Conservation (phyloP, 2,888 invertebrate genomes). For the Torymus tubicola region DNA sequence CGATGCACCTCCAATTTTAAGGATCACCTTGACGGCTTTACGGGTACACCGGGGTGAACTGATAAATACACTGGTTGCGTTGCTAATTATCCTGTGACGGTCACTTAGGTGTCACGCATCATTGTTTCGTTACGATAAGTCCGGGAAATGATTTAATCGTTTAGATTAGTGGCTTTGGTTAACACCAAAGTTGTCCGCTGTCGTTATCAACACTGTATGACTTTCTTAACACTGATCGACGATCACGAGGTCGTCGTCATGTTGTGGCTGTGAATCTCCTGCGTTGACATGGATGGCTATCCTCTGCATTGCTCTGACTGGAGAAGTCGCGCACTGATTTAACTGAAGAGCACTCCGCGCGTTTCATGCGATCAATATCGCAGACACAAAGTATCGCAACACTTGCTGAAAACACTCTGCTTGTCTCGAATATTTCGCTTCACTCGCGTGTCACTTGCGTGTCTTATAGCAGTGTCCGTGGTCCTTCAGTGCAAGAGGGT, state of each 20-base stretch:
- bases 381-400: conserved; percentile 27
- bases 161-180: too few species aligned
- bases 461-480: too few species aligned
- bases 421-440: conserved; percentile 9
- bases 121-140: too few species aligned
- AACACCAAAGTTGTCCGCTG: too few species aligned
- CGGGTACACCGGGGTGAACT: background rate
- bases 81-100: too few species aligned
- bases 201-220: too few species aligned
- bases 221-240: conserved; percentile 32
- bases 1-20: conserved; percentile 44
- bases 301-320: conserved; percentile 27
- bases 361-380: conserved; percentile 49
- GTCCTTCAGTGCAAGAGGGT: background rate
- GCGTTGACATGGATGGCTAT: background rate
- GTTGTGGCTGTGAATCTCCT: conserved; percentile 5
- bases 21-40: conserved; percentile 50
- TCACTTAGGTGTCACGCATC: conserved; percentile 28
- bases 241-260: background rate
- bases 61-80: too few species aligned
- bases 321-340: conserved; percentile 35
- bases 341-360: conserved; percentile 54
- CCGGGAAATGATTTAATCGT: too few species aligned
- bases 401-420: background rate
- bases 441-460: background rate